These are phyloP conservation scores for Lytechinus variegatus DNA, from an alignment of 35 echinoderm and acorn worm species.

Conservation along the genomic window DNA sequence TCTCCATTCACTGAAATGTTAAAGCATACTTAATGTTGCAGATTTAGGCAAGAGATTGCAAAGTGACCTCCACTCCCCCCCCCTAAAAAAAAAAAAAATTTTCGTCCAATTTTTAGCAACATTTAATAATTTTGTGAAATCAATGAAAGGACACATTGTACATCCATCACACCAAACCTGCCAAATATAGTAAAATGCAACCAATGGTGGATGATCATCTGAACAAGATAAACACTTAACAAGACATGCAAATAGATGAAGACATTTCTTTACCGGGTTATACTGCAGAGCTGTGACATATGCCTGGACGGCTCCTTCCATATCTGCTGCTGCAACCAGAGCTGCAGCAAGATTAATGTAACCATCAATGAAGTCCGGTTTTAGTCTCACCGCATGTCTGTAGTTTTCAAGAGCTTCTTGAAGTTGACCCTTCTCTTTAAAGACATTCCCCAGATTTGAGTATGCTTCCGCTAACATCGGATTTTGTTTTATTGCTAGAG, in stretches of 20 bases:
- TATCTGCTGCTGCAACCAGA: conserved; percentile 95
- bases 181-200: too few species aligned
- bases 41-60: too few species aligned
- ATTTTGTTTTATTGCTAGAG: conserved; percentile 97
- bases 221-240: neutral
- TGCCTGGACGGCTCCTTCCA: conserved; percentile 98
- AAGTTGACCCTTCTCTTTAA: conserved; percentile 95
- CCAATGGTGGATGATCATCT: too few species aligned
- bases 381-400: conserved; percentile 94
- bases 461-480: conserved; percentile 95
- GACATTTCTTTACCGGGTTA: conserved; percentile 82
- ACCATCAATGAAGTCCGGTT: conserved; percentile 98
- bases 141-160: too few species aligned
- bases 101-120: too few species aligned
- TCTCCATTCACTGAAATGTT: too few species aligned
- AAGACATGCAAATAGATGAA: neutral
- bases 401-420: conserved; percentile 98
- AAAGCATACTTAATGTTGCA: too few species aligned
- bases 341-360: conserved; percentile 99
- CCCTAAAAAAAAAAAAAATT: too few species aligned
- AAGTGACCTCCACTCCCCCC: too few species aligned
- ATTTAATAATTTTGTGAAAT: too few species aligned
- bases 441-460: conserved; percentile 97
- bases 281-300: conserved; percentile 94
- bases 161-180: too few species aligned